Base-by-base conservation (phyloP, 2,113 vertebrate species). In the Hyperopisus bebe region DNA sequence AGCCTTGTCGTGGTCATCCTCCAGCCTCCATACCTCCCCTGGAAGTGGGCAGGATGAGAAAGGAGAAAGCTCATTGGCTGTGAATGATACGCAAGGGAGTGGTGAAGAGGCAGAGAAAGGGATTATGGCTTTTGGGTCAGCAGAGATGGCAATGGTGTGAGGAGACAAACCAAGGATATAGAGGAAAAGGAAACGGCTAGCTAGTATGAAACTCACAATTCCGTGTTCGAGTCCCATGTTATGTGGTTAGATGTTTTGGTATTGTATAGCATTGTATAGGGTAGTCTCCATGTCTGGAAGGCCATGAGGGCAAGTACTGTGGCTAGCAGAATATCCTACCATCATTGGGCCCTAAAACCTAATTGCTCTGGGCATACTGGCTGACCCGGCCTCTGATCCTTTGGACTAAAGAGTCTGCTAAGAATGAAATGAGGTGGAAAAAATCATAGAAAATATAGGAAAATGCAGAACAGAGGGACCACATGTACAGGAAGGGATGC, bases 11-110 rank as follows among this genome's bases (percentile, higher is more conserved):
- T 94, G 93, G 91, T 97, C 96, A 0, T 98, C 97, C 93, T 97
- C 97, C 92, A 97, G 94, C 47, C 93, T 93, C 97, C 97, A 98
- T 51, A 96, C 94, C 50, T 97, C 96, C 39, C 96, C 97, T 97
- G 92, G 17, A 17, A 42, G 42, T 27, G n/a, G 17, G 70, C 50
- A 48, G 85, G 24, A 10, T 3, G 39, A 42, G 44, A 55, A 35
- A 44, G 10, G 35, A 47, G 39, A 47, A 84, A 44, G 47, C 44
- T 39, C 31, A 80, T 80, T 42, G 35, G 35, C 74, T 42, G 74
- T 19, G 44, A 13, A 80, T 42, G 35, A 80, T 8, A 42, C 6
- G 1, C 19, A 19, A 42, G 0, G 74, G 35, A 39, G 74, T 80
- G 74, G 70, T 77, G 70, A 77, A 39, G 11, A 77, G 15, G 15